phyloP scores from a whole-genome alignment of 2,797 vertebrate genomes.

The Telmatherina bonti region DNA sequence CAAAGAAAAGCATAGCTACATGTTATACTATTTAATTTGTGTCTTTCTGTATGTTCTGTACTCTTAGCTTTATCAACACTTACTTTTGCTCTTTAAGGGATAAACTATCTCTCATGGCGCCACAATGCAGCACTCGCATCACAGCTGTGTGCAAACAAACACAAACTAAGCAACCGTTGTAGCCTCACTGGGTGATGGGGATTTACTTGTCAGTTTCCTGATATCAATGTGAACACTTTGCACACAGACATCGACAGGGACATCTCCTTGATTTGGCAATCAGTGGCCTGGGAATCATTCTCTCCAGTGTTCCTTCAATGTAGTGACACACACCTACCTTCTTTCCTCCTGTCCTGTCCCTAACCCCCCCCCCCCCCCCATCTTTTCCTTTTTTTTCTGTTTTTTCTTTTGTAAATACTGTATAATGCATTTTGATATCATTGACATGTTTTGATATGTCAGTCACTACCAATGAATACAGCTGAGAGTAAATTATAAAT shows the following conservation, averaged over 20 bases:
- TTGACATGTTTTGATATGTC: slow-evolving; percentile 88
- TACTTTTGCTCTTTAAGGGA: slow-evolving; percentile 49
- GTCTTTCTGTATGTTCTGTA: slow-evolving; percentile 45
- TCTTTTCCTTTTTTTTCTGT: too few species aligned
- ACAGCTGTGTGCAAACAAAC: slow-evolving; percentile 52
- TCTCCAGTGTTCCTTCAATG: slow-evolving; percentile 49
- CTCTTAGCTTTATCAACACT: slow-evolving; percentile 48
- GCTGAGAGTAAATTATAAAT: slow-evolving; percentile 87
- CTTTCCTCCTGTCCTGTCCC: slow-evolving; percentile 45
- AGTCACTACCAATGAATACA: slow-evolving; percentile 87
- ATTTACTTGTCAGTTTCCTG: slow-evolving; percentile 61
- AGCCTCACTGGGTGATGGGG: slow-evolving; percentile 60
- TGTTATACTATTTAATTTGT: slow-evolving; percentile 61
- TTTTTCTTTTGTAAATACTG: slow-evolving; percentile 83
- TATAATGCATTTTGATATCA: slow-evolving; percentile 89
- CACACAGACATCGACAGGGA: slow-evolving; percentile 55
- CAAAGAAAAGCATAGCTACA: slow-evolving; percentile 41
- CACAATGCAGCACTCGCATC: slow-evolving; percentile 45
- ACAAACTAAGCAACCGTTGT: slow-evolving; percentile 49
- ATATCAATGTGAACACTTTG: slow-evolving; percentile 71
- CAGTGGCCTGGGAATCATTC: slow-evolving; percentile 51
- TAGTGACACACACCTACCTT: slow-evolving; percentile 62
- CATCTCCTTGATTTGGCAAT: slow-evolving; percentile 64
- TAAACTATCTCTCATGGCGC: slow-evolving; percentile 32
- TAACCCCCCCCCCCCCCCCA: slow-evolving; percentile 16